Evolutionary conservation across 2,797 vertebrate species (phyloP).

Genomic region (Pteropus rufus): DNA sequence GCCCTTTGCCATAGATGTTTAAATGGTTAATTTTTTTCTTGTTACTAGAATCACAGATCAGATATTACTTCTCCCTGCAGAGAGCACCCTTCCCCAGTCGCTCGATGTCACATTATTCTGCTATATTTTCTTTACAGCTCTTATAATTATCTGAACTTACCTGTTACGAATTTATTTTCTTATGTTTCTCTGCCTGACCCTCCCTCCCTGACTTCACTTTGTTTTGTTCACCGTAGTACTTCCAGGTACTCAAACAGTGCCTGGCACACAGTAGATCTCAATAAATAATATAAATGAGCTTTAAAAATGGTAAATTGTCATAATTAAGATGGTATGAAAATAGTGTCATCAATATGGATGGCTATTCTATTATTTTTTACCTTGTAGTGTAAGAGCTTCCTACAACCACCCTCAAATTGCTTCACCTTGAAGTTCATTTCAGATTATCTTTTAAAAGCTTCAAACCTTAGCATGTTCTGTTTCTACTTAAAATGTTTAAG

Average conservation of each 20-base stretch:
- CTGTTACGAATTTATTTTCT: neutral
- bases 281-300: neutral
- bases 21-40: neutral
- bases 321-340: neutral
- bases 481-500: neutral
- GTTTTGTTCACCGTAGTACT: neutral
- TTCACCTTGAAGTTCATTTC: neutral
- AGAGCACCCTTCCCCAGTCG: neutral
- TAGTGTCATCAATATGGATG: neutral
- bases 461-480: neutral
- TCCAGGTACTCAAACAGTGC: neutral
- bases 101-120: neutral
- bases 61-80: neutral
- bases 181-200: neutral
- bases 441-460: neutral
- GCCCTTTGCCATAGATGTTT: neutral
- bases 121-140: neutral
- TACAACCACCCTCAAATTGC: neutral
- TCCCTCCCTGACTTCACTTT: neutral
- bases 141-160: neutral
- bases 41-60: neutral
- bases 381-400: neutral
- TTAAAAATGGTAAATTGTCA: neutral
- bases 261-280: neutral
- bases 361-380: neutral